Percentiles rank a stretch among this genome's conserved stretches.
Conservation (phyloP, 2,797 vertebrate species). For the Vespertilio murinus region DNA sequence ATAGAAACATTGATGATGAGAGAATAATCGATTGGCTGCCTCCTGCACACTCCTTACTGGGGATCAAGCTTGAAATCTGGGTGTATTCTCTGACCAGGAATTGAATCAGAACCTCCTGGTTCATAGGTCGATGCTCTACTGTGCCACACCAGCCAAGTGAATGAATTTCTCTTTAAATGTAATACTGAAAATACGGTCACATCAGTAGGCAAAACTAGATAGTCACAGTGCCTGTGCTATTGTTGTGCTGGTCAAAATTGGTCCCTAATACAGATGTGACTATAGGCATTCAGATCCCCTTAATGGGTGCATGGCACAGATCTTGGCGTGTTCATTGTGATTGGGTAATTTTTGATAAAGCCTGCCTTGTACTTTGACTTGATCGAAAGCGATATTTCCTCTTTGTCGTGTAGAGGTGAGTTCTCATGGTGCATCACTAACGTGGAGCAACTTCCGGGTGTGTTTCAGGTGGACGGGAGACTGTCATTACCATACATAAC, state of each 20-base stretch:
- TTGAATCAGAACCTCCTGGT: too few species aligned
- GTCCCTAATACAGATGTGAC: too few species aligned
- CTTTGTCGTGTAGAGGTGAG: background rate
- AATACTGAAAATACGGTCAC: background rate
- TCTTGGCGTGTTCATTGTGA: background rate
- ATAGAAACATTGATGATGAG: too few species aligned
- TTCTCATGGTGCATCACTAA: background rate
- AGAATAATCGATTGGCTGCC: too few species aligned
- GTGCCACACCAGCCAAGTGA: too few species aligned
- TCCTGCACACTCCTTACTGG: too few species aligned
- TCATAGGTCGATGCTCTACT: too few species aligned
- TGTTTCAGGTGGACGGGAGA: slow-evolving; percentile 89
- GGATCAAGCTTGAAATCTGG: too few species aligned
- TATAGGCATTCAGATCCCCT: too few species aligned
- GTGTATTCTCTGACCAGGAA: too few species aligned
- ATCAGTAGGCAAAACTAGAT: background rate
- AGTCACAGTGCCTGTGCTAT: background rate
- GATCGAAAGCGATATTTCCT: rapidly evolving
- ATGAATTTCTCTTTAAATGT: background rate
- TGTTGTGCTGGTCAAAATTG: too few species aligned
- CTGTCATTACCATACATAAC: slow-evolving; percentile 94
- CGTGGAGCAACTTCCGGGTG: background rate
- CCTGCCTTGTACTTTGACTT: background rate
- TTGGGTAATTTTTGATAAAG: background rate
- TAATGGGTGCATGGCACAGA: too few species aligned